Base-by-base conservation (phyloP, 2,113 vertebrate species). In the Trochalopteron elliotii region DNA sequence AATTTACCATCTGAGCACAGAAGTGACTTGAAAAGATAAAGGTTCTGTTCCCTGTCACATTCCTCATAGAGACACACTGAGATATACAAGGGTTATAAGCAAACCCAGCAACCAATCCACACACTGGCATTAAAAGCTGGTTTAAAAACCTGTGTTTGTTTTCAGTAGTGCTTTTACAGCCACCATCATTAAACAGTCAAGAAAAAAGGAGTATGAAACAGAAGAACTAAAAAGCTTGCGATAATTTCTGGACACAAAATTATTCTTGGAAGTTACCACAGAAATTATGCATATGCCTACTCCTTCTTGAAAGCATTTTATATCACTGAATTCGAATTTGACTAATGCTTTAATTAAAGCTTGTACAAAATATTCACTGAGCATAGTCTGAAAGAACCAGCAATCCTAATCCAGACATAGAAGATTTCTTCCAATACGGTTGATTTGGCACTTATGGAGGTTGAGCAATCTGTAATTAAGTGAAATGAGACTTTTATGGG, bases 301-400 rank as follows among this genome's bases (percentile, higher is more conserved):
- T 75, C 52, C 49, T 88, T 72, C 64, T 59, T 75, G 21, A 69
- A 74, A 91, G 78, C 11, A 84, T 74, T 89, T 89, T 53, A 14
- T 78, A 77, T 45, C 60, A 77, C 21, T 39, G 33, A 91, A 84
- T 78, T 93, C 39, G 64, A 78, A 59, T 63, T 55, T 71, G 39
- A 93, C 50, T 71, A 82, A 88, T 47, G 35, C 9, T 95, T 96
- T 82, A 91, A 93, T 77, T 91, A 91, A 91, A 90, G 87, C n/a
- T 45, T 50, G 7, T 56, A 80, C 25, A 89, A 57, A 83, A 92
- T 63, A 89, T 63, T 89, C 45, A 70, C 56, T 89, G 57, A 45
- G 11, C 83, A 61, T 9, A 69, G 45, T n/a, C 35, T 63, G 65
- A 69, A 86, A 91, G 61, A 83, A 2, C 0, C 16, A 80, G 45